Base-by-base conservation (phyloP, 1,140 invertebrate genomes). In the Phthorimaea operculella region DNA sequence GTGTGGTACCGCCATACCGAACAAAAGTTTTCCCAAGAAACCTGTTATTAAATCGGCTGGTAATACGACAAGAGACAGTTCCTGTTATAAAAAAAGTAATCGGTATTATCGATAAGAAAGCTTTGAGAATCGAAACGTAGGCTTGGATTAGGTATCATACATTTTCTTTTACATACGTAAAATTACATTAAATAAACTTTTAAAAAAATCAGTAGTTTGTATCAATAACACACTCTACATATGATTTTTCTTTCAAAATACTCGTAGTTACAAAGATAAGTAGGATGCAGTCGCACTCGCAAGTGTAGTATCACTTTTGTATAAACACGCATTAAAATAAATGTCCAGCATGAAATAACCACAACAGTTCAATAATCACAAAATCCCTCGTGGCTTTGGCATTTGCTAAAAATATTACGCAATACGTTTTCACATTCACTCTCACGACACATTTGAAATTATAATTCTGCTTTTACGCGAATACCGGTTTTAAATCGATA, bases 361-460 rank as follows among this genome's bases (percentile, higher is more conserved):
- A 39, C 36, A 12, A n/a, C n/a, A 39, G n/a, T 39, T 39, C n/a
- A n/a, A 39, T 9, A 39, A 39, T 39, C 36, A 39, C 36, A 4
- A 39, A 39, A 39, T 12, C n/a, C 36, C 36, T 10, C n/a, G 10
- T n/a, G n/a, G 8, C 1, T n/a, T 39, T 39, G 36, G 45, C 45
- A 28, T 50, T 18, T 28, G 11, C 18, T 68, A 70, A 65, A 61
- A 52, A 52, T 48, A 60, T 83, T 83, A 74, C 70, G 75, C 70
- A 83, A 83, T 64, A 67, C 62, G 63, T 63, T 78, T 78, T 80
- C 75, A 80, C 77, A 73, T 78, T 80, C 76, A 81, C 78, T 81
- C 70, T 74, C 75, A 70, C 67, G 57, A 58, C 64, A 74, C 64
- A 63, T 63, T 64, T 66, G 66, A 67, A 70, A 74, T 74, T 68